Evolutionary conservation across 1,140 invertebrate species (phyloP), one percentile per base, ranked within the genome.

Genomic region (Macrostomum lignano): DNA sequence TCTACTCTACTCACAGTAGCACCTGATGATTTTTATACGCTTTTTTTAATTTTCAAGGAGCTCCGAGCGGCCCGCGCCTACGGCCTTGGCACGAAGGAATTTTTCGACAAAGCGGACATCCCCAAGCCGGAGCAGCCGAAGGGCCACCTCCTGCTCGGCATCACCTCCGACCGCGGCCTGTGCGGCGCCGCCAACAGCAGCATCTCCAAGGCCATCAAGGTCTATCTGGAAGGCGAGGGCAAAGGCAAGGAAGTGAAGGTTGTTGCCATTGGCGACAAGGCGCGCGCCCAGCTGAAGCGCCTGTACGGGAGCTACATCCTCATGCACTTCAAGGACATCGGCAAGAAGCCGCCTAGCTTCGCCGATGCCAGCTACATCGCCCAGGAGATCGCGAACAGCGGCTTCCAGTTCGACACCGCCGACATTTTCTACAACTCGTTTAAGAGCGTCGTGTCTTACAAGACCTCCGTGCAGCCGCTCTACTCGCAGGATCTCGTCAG

Each of bases 131-230:
- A 50, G 21, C 42, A 40, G 14, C 51, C 52, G 35, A 67, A 68
- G 6, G 71, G 74, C 42, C 71, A 76, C 42, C 55, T 94, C 19
- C 60, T 82, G 15, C 64, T 96, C 38, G 81, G 84, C n/a, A 67
- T 94, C 31, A 84, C 82, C 11, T 93, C 82, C 31, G 88, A 96
- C 58, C 69, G 84, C 64, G 78, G 78, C 57, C 65, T 96, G 0
- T 94, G 88, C 55, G 88, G 88, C 30, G 82, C 78, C 25, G 74
- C 88, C 1, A 86, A 96, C 60, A 78, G 78, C 0, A 72, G 68
- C 43, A 70, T 96, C 35, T 68, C 72, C 0, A 78, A 79, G 67
- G 22, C 66, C 71, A 31, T 55, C 62, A 3, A 25, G 37, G 7
- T 34, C 23, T n/a, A 37, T 33, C 11, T 19, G n/a, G 35, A 39